Evolutionary conservation across 1,140 invertebrate species (phyloP).

Genomic region (Drosophila leontia): DNA sequence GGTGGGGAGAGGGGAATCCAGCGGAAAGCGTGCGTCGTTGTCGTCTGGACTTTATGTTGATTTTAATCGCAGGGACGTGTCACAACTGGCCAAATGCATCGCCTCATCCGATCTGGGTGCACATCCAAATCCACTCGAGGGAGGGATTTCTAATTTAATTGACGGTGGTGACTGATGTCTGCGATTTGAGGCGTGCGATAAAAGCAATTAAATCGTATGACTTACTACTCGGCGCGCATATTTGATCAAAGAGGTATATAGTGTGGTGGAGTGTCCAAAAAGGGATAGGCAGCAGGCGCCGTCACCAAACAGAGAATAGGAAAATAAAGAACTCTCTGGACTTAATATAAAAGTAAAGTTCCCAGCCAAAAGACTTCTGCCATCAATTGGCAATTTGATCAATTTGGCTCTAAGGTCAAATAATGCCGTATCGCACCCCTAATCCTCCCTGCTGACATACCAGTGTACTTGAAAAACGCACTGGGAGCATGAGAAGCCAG

Average conservation of each 20-base stretch:
- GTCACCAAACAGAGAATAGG: not conserved
- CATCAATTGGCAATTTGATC: constrained; percentile 36
- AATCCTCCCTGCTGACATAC: constrained; percentile 23
- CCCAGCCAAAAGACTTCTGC: constrained; percentile 2
- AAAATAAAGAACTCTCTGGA: not conserved
- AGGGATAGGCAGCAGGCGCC: constrained; percentile 26
- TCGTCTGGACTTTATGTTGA: constrained; percentile 53
- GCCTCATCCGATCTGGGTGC: constrained; percentile 19
- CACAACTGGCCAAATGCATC: constrained; percentile 60
- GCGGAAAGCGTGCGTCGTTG: constrained; percentile 27
- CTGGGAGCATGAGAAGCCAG: not conserved
- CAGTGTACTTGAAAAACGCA: constrained; percentile 28
- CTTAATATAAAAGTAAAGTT: constrained; percentile 9
- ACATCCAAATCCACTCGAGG: not conserved
- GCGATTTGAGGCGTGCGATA: constrained; percentile 60
- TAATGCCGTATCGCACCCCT: constrained; percentile 19
- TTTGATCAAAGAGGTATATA: constrained; percentile 30
- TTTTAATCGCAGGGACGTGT: constrained; percentile 59
- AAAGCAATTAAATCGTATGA: constrained; percentile 63
- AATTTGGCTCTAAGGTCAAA: constrained; percentile 44
- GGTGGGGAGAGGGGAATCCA: not conserved
- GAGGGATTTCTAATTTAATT: constrained; percentile 59
- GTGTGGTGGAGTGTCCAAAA: not conserved
- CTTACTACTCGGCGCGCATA: constrained; percentile 51
- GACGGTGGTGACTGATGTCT: constrained; percentile 48